Conservation (phyloP, 2,888 invertebrate genomes). For the Anthoptus insignis region DNA sequence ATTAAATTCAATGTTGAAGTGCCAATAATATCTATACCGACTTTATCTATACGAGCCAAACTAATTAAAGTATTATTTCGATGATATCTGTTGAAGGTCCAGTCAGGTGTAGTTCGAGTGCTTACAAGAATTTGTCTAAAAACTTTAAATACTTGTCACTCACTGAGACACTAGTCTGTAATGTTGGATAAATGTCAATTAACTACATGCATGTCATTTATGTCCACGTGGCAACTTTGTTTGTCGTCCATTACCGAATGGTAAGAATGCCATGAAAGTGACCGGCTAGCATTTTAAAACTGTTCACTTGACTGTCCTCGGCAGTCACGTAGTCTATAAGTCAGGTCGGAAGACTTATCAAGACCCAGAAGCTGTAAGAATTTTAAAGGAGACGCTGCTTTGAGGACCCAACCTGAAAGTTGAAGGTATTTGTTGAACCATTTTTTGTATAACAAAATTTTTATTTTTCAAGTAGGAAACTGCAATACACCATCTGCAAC, state of each 20-base stretch:
- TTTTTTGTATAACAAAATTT: slow-evolving; percentile 81
- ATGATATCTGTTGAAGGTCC: slow-evolving; percentile 87
- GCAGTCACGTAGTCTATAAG: slow-evolving; percentile 87
- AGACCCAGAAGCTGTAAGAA: slow-evolving; percentile 83
- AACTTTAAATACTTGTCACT: slow-evolving; percentile 62
- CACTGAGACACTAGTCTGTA: slow-evolving; percentile 62
- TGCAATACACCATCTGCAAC: slow-evolving; percentile 9
- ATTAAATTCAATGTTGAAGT: slow-evolving; percentile 68
- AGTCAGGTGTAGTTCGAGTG: slow-evolving; percentile 87
- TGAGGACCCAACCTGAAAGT: slow-evolving; percentile 78
- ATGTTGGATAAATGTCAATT: slow-evolving; percentile 61
- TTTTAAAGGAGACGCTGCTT: slow-evolving; percentile 82
- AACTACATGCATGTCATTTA: slow-evolving; percentile 62
- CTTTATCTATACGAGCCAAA: slow-evolving; percentile 71
- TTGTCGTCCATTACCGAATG: slow-evolving; percentile 60
- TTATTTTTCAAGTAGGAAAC: slow-evolving; percentile 59
- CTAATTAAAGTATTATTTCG: slow-evolving; percentile 84
- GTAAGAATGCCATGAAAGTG: slow-evolving; percentile 72
- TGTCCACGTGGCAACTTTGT: slow-evolving; percentile 56
- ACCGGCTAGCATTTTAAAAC: slow-evolving; percentile 83
- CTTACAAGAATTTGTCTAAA: slow-evolving; percentile 79
- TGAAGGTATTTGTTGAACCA: slow-evolving; percentile 85
- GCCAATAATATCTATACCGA: slow-evolving; percentile 56
- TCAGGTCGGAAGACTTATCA: slow-evolving; percentile 87
- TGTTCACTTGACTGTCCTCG: slow-evolving; percentile 86